A percentile compares a stretch with the other conserved stretches of the same genome.
Conservation (phyloP, 1,140 invertebrate species). For the Trachymyrmex septentrionalis region DNA sequence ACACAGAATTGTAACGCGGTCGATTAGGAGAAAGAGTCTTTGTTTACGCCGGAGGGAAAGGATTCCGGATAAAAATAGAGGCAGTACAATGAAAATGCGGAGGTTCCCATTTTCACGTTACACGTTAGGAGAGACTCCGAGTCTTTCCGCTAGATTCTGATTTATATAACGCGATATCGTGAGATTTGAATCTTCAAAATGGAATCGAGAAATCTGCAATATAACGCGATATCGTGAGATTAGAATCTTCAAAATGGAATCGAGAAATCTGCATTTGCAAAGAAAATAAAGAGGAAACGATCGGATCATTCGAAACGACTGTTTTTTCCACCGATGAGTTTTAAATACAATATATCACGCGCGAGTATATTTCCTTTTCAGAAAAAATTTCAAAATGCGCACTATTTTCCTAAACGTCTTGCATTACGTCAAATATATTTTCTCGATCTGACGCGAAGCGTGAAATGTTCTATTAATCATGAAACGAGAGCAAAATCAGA, state of each 20-base stretch:
- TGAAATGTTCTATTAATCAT: conserved; percentile 66
- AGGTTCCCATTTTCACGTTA: conserved; percentile 6
- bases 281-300: neutral
- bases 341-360: neutral
- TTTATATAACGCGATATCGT: neutral
- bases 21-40: neutral
- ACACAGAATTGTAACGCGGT: neutral
- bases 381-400: neutral
- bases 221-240: conserved; percentile 15
- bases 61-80: neutral
- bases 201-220: neutral
- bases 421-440: conserved; percentile 30
- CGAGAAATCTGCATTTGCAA: neutral
- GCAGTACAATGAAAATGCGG: neutral
- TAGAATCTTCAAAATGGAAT: conserved; percentile 15
- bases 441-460: conserved; percentile 24
- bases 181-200: neutral
- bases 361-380: neutral
- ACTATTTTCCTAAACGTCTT: neutral
- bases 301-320: neutral
- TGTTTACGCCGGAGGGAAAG: neutral
- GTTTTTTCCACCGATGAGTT: neutral
- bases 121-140: neutral
- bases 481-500: conserved; percentile 64
- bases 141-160: conserved; percentile 15